These are phyloP conservation scores for Bubalus kerabau DNA, from an alignment of 2,113 vertebrate genomes.

Conservation along the genomic window DNA sequence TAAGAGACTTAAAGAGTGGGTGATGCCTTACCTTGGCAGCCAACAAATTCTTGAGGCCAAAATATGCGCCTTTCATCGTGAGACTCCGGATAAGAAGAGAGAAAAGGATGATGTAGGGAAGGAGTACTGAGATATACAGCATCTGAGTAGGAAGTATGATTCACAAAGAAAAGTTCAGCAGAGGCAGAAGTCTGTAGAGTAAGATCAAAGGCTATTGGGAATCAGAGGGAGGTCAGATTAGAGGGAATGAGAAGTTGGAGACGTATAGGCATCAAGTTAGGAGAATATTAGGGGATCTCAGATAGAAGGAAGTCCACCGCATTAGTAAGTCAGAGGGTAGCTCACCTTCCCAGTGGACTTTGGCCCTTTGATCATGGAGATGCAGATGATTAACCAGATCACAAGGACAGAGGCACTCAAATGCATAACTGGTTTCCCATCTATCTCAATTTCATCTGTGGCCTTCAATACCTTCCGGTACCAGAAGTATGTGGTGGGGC, in stretches of 20 bases:
- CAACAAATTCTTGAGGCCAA: conserved; percentile 85
- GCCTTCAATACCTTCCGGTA: conserved; percentile 84
- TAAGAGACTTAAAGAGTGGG: background rate
- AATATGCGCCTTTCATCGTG: conserved; percentile 82
- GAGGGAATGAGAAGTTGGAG: background rate
- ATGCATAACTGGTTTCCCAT: conserved; percentile 78
- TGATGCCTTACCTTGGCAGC: conserved; percentile 80
- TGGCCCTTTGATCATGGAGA: conserved; percentile 88
- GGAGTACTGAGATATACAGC: conserved; percentile 54
- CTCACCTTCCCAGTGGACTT: conserved; percentile 87
- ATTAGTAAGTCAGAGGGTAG: background rate
- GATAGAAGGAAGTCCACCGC: background rate
- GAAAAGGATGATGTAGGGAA: conserved; percentile 85
- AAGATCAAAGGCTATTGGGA: background rate
- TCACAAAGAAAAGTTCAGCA: background rate
- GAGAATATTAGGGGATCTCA: background rate
- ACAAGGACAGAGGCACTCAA: conserved; percentile 80
- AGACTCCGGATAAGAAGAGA: conserved; percentile 85
- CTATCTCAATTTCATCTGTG: conserved; percentile 80
- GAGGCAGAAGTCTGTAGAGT: background rate
- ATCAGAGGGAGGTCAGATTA: background rate
- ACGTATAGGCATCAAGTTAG: background rate
- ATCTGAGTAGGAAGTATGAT: background rate
- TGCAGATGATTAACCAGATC: conserved; percentile 84
- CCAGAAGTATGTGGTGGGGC: conserved; percentile 87